A percentile compares a stretch with the other conserved stretches of the same genome.
phyloP scores from a whole-genome alignment of 2,113 vertebrate species.

The Hydrochoerus hydrochaeris region DNA sequence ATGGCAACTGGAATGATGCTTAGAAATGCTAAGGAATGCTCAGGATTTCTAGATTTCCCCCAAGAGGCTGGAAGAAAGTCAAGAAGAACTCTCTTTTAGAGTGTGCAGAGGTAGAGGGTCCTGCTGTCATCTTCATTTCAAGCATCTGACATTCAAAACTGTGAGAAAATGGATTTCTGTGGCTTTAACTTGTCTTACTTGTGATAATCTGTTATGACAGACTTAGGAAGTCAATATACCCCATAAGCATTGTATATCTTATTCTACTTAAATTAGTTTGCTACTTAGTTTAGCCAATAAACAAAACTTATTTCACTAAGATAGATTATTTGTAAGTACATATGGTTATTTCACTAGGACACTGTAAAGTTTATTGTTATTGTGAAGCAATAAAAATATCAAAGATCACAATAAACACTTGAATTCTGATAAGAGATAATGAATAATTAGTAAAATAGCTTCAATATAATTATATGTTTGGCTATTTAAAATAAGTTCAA shows the following conservation, averaged over 20 bases:
- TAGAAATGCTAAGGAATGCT: neutral
- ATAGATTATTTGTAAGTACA: neutral
- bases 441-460: neutral
- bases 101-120: accelerated
- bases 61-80: accelerated
- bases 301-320: neutral
- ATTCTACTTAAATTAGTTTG: neutral
- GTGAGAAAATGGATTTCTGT: neutral
- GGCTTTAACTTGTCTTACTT: neutral
- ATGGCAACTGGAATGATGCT: neutral
- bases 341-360: neutral
- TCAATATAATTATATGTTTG: neutral
- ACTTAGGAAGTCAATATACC: neutral
- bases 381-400: neutral
- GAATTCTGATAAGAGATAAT: neutral
- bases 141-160: neutral
- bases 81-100: neutral
- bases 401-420: neutral
- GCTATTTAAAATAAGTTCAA: neutral
- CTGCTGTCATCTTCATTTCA: neutral
- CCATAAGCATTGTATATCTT: neutral
- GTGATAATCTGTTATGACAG: neutral
- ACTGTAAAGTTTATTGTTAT: neutral
- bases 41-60: too few relatives aligned
- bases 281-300: constrained; percentile 13